phyloP scores from a whole-genome alignment of 2,797 vertebrate species.

The Varecia variegata region DNA sequence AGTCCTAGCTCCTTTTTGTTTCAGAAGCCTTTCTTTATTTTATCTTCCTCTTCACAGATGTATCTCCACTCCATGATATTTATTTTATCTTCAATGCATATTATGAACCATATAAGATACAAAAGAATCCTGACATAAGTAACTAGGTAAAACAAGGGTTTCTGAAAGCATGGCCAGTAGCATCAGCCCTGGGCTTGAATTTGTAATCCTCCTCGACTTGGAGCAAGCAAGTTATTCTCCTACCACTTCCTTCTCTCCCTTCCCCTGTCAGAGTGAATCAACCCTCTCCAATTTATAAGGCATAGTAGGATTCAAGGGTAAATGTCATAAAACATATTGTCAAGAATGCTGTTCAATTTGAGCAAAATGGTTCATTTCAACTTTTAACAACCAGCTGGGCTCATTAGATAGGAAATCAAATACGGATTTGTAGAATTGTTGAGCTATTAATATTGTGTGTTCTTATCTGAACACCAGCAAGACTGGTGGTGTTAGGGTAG shows the following conservation, averaged over 20 bases:
- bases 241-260: neutral
- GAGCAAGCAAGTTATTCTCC: neutral
- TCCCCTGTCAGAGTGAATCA: neutral
- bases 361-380: slow-evolving; percentile 50
- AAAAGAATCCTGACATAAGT: neutral
- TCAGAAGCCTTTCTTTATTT: neutral
- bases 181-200: neutral
- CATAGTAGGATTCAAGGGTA: slow-evolving; percentile 15
- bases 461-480: neutral
- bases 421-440: slow-evolving; percentile 15
- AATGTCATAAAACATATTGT: slow-evolving; percentile 57
- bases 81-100: neutral
- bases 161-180: neutral
- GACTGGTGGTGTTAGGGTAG: neutral
- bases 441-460: neutral
- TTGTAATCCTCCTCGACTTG: neutral
- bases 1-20: neutral
- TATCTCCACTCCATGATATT: neutral
- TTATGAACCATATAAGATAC: neutral
- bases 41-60: neutral
- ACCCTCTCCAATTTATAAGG: neutral
- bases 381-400: slow-evolving; percentile 48
- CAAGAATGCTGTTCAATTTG: slow-evolving; percentile 45
- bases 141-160: neutral
- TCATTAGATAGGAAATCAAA: slow-evolving; percentile 48